These are phyloP conservation scores for Protonibea diacanthus DNA, from an alignment of 2,797 vertebrate species.

Conservation along the genomic window DNA sequence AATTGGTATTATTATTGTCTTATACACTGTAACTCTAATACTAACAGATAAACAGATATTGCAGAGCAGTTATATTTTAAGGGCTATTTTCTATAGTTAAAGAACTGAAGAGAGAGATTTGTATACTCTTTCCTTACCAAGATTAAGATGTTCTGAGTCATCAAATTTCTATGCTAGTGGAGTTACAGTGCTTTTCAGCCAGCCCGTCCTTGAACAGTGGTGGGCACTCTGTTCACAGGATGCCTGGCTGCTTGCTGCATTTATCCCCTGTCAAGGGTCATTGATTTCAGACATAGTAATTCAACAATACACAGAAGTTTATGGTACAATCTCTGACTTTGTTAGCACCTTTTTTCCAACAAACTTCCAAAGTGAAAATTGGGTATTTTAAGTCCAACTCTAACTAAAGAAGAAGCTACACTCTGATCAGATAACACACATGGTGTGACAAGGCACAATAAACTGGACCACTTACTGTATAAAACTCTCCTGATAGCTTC, in stretches of 20 bases:
- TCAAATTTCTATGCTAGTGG: not conserved
- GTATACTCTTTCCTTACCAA: not conserved
- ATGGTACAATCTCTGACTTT: not conserved
- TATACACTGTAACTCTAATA: not conserved
- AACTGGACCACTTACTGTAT: not conserved
- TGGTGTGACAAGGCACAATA: not conserved
- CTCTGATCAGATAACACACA: slow-evolving; percentile 10
- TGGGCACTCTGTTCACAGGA: slow-evolving; percentile 11
- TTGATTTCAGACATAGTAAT: slow-evolving; percentile 7
- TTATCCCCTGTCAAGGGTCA: slow-evolving; percentile 14
- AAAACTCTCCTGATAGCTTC: slow-evolving; percentile 6
- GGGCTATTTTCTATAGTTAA: not conserved
- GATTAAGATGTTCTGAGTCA: not conserved
- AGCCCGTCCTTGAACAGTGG: not conserved
- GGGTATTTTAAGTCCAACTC: not conserved
- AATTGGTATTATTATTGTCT: not conserved
- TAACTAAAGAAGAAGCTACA: not conserved
- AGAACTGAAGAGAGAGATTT: not conserved
- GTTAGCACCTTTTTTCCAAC: no score
- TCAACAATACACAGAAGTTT: not conserved
- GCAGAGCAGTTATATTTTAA: not conserved
- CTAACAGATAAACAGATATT: not conserved
- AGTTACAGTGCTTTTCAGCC: not conserved
- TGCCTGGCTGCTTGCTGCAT: slow-evolving; percentile 9
- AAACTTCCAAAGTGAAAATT: no score